Base-by-base conservation (phyloP, 2,113 vertebrate species). In the Oreochromis aureus region DNA sequence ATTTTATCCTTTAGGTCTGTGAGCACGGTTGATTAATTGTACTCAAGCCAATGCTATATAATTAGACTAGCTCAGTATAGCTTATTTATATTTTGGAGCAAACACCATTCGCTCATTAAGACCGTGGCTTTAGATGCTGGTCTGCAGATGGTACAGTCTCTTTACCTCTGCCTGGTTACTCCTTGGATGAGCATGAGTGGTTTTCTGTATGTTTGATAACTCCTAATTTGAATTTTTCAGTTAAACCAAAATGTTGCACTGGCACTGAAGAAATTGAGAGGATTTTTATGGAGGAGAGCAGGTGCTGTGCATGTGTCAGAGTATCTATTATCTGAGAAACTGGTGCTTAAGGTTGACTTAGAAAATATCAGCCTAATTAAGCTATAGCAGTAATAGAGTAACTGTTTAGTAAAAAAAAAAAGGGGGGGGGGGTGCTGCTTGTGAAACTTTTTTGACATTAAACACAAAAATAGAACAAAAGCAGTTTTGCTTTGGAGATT, bases 401-500 rank as follows among this genome's bases (percentile, higher is more conserved):
- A 82, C 79, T 78, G 13, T 5, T 16, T 24, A 46, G 58, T 86
- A 41, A 8, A 55, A 4, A 8, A 8, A 18, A 81, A 78, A 30
- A 15, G 5, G 54, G 22, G 56, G 13, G 13, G 3, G 24, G 1
- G 19, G 5, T 34, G 66, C 11, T 39, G 10, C 34, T 69, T 69
- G 13, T 58, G 5, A 84, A 87, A 83, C 34, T 71, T 58, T 53
- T 46, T 78, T 46, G 19, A 34, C 44, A 61, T 61, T 61, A 34
- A 61, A 24, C 22, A 59, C 16, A 85, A 73, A 15, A 71, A 53
- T 54, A 24, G 30, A 69, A 30, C 4, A 87, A 80, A 54, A 76
- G 2, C 51, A 84, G 46, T 80, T 69, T 41, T 85, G 19, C 36
- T 39, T 79, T 24, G 81, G 59, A 92, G 61, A 93, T 94, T 92